Evolutionary conservation across 2,888 invertebrate species (phyloP).

Genomic region (Lydus trimaculatus): DNA sequence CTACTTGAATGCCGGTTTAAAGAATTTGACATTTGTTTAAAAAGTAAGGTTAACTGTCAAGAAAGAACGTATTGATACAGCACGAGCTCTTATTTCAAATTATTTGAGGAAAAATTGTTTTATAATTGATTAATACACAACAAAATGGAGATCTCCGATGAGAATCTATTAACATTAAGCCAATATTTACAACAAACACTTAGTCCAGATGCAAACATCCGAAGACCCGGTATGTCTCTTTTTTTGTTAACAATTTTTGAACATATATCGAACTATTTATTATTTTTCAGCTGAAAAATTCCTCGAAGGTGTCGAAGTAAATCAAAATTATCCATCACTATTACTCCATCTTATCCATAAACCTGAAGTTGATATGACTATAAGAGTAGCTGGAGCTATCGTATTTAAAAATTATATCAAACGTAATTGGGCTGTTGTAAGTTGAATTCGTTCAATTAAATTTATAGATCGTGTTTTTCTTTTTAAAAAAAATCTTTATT

Average conservation of each 20-base stretch:
- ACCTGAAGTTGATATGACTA: constrained; percentile 78
- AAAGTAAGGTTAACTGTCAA: neutral
- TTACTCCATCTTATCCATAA: constrained; percentile 87
- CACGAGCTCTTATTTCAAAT: neutral
- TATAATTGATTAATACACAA: constrained; percentile 54
- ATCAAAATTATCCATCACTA: constrained; percentile 89
- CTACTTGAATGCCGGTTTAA: neutral
- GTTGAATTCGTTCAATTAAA: constrained; percentile 50
- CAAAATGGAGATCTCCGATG: constrained; percentile 89
- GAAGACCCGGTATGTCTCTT: constrained; percentile 78
- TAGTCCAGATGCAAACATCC: constrained; percentile 79
- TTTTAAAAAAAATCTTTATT: constrained; percentile 12
- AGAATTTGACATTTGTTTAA: neutral
- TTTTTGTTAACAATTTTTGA: constrained; percentile 8
- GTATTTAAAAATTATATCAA: constrained; percentile 97
- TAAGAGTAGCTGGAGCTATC: constrained; percentile 89
- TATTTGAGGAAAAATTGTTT: neutral
- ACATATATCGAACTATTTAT: constrained; percentile 18
- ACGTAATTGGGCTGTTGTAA: constrained; percentile 90
- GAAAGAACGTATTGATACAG: neutral
- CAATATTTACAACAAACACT: constrained; percentile 89
- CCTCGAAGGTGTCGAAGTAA: constrained; percentile 87
- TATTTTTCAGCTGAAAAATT: constrained; percentile 84
- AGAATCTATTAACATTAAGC: constrained; percentile 81
- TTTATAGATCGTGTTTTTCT: neutral